Conservation (phyloP, 2,113 vertebrate species). For the Rhineura floridana region DNA sequence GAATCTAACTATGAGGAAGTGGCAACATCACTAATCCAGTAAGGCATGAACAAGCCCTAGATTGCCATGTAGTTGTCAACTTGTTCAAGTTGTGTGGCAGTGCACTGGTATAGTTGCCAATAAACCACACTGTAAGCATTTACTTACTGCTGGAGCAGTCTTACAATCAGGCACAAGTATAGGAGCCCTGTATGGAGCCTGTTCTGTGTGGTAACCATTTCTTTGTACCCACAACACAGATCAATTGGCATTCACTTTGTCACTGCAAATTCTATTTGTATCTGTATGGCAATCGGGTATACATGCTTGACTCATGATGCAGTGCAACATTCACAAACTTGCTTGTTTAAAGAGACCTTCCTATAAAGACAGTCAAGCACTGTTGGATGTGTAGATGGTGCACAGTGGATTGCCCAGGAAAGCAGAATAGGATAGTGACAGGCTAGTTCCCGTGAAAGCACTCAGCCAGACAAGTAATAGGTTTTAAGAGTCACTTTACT, state of each 20-base stretch:
- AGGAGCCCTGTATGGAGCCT: background rate
- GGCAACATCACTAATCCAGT: background rate
- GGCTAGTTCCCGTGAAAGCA: no score
- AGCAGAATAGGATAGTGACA: no score
- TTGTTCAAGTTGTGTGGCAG: background rate
- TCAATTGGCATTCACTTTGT: background rate
- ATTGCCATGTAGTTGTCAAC: background rate
- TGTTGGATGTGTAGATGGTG: no score
- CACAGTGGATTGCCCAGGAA: no score
- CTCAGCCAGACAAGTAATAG: no score
- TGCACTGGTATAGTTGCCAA: no score
- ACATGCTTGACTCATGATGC: background rate
- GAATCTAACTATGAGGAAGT: background rate
- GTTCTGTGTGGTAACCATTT: background rate
- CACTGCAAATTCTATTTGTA: background rate
- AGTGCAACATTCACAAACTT: background rate
- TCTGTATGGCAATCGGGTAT: background rate
- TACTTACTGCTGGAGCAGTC: background rate
- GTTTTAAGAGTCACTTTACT: no score
- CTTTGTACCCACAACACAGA: background rate
- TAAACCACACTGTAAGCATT: background rate
- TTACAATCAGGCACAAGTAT: background rate
- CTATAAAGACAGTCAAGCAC: background rate
- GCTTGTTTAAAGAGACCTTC: background rate
- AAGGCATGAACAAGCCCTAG: background rate